A percentile compares a stretch with the other conserved stretches of the same genome.
Evolutionary conservation across 1,140 invertebrate genomes (phyloP).

Genomic region (Archegozetes longisetosus): DNA sequence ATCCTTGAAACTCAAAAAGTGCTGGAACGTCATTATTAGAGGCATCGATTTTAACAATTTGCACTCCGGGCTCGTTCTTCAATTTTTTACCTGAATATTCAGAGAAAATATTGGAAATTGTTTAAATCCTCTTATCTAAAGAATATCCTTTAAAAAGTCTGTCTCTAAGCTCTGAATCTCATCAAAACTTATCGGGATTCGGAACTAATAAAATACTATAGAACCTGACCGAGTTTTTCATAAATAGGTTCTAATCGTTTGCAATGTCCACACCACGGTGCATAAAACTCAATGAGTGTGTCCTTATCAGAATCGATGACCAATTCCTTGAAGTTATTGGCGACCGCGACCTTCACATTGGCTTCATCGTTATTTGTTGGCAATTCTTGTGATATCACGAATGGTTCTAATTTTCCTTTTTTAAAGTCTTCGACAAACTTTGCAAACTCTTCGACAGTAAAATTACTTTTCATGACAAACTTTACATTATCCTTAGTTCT

Average conservation of each 20-base stretch:
- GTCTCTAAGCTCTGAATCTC: neutral
- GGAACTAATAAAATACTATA: no score
- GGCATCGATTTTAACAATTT: constrained; percentile 94
- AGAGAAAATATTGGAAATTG: neutral
- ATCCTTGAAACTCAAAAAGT: constrained; percentile 78
- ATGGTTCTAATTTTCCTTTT: constrained; percentile 67
- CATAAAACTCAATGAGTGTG: constrained; percentile 60
- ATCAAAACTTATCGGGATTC: neutral
- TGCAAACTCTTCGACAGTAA: constrained; percentile 71
- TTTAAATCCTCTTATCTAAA: neutral
- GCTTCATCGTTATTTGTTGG: constrained; percentile 63
- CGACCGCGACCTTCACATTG: constrained; percentile 80
- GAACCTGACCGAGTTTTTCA: constrained; percentile 69
- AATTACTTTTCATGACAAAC: constrained; percentile 75
- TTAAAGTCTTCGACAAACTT: constrained; percentile 70
- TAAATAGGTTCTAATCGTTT: constrained; percentile 86
- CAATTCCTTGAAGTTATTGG: constrained; percentile 89
- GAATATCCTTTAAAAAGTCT: neutral
- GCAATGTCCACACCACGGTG: constrained; percentile 71
- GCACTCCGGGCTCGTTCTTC: constrained; percentile 60
- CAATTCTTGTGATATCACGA: constrained; percentile 84
- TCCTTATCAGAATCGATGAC: constrained; percentile 81
- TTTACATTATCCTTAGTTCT: constrained; percentile 68
- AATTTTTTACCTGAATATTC: constrained; percentile 31
- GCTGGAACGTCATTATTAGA: constrained; percentile 92